These are phyloP conservation scores for Heterodera carotae DNA, from an alignment of 1,140 invertebrate genomes.

Conservation along the genomic window DNA sequence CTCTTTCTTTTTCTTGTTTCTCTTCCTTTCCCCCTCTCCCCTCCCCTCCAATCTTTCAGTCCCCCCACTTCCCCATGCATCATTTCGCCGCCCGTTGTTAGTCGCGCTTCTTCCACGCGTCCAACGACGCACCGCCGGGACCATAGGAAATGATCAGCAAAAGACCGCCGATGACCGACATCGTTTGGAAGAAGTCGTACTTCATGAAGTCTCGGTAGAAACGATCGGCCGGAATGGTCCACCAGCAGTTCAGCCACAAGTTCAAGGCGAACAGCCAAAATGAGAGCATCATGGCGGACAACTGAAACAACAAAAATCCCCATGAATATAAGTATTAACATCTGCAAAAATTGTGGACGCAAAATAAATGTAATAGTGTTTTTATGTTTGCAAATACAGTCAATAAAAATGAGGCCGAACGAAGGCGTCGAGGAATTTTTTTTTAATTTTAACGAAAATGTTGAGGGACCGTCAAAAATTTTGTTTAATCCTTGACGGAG, in stretches of 20 bases:
- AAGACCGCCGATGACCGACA: conserved; percentile 95
- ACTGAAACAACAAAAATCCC: too few species aligned
- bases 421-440: too few species aligned
- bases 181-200: conserved; percentile 94
- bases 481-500: too few species aligned
- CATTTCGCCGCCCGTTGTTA: neutral
- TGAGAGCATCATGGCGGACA: conserved; percentile 90
- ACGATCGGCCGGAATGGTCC: conserved; percentile 87
- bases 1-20: too few species aligned
- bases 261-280: conserved; percentile 85
- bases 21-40: neutral
- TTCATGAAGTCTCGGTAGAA: conserved; percentile 97
- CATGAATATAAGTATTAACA: too few species aligned
- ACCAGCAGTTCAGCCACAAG: conserved; percentile 96
- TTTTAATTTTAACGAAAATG: too few species aligned
- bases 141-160: conserved; percentile 96
- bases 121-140: conserved; percentile 97
- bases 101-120: conserved; percentile 89
- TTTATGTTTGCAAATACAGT: too few species aligned
- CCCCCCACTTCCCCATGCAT: too few species aligned
- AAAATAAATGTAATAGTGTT: too few species aligned
- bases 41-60: neutral
- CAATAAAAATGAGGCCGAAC: too few species aligned
- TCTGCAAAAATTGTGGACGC: too few species aligned
- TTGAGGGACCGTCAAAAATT: too few species aligned